Evolutionary conservation across 2,888 invertebrate species (phyloP).

Genomic region (Rhingia rostrata): DNA sequence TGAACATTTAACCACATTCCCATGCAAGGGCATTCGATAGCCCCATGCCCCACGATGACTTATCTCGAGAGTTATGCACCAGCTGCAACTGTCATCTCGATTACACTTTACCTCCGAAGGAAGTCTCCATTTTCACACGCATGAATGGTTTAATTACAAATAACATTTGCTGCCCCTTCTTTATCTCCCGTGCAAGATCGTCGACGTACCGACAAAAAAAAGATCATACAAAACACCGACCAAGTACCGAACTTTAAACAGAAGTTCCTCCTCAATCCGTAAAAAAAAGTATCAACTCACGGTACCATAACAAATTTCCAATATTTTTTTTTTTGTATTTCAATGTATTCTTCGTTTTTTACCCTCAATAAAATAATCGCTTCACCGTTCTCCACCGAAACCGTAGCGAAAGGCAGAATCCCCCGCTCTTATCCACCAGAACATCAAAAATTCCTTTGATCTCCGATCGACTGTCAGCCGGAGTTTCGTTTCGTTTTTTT

Average conservation of each 20-base stretch:
- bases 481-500: constrained; percentile 15
- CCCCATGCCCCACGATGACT: background rate
- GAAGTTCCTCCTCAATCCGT: constrained; percentile 43
- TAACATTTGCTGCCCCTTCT: constrained; percentile 53
- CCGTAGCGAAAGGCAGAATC: constrained; percentile 63
- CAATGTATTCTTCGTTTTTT: constrained; percentile 14
- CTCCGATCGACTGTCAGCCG: constrained; percentile 71
- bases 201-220: constrained; percentile 34
- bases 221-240: constrained; percentile 56
- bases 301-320: constrained; percentile 71
- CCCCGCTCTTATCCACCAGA: constrained; percentile 19
- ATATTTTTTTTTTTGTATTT: constrained; percentile 37
- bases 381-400: constrained; percentile 50
- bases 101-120: constrained; percentile 18
- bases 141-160: constrained; percentile 72
- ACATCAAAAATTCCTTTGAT: constrained; percentile 70
- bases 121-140: constrained; percentile 67
- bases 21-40: background rate
- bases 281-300: constrained; percentile 67
- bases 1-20: background rate
- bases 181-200: constrained; percentile 35
- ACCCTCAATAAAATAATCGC: constrained; percentile 34
- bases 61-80: constrained; percentile 29
- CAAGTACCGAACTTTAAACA: constrained; percentile 44
- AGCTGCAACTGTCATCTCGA: constrained; percentile 51